A percentile compares a stretch with the other conserved stretches of the same genome.
Conservation (phyloP, 2,797 vertebrate genomes). For the Oryzias sinensis region DNA sequence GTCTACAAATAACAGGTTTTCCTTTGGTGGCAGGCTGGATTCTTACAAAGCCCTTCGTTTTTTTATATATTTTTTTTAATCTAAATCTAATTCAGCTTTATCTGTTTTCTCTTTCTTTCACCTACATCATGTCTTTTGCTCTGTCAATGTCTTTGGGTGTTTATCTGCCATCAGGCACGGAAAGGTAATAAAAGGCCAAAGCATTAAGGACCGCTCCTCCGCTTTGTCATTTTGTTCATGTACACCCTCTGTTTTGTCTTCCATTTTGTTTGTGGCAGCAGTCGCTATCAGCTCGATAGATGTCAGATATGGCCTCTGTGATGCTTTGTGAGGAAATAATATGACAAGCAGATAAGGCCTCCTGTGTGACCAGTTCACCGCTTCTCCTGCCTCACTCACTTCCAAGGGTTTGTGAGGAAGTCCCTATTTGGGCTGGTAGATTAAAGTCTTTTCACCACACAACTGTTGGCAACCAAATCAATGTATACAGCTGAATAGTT, state of each 20-base stretch:
- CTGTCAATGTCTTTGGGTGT: constrained; percentile 68
- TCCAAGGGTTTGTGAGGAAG: constrained; percentile 34
- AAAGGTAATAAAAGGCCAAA: constrained; percentile 74
- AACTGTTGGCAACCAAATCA: constrained; percentile 20
- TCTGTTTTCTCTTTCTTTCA: constrained; percentile 32
- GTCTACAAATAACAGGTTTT: constrained; percentile 39
- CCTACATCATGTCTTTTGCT: constrained; percentile 44
- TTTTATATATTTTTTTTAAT: constrained; percentile 39
- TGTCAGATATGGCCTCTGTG: constrained; percentile 60
- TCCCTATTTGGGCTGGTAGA: constrained; percentile 33
- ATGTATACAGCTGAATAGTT: no score
- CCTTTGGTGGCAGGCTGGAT: constrained; percentile 62
- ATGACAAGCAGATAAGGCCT: constrained; percentile 56
- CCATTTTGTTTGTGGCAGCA: constrained; percentile 68
- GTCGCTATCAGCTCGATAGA: constrained; percentile 65
- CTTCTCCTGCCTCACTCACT: constrained; percentile 30
- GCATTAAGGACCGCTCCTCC: constrained; percentile 41
- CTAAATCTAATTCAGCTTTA: constrained; percentile 17
- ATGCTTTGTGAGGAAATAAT: constrained; percentile 68
- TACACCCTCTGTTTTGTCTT: constrained; percentile 54
- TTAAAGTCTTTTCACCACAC: constrained; percentile 35
- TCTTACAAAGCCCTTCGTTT: constrained; percentile 41
- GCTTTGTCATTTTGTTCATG: constrained; percentile 62
- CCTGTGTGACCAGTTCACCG: constrained; percentile 56
- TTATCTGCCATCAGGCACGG: constrained; percentile 77